These are phyloP conservation scores for Neodiprion virginianus DNA, from an alignment of 1,140 invertebrate species.

Conservation along the genomic window DNA sequence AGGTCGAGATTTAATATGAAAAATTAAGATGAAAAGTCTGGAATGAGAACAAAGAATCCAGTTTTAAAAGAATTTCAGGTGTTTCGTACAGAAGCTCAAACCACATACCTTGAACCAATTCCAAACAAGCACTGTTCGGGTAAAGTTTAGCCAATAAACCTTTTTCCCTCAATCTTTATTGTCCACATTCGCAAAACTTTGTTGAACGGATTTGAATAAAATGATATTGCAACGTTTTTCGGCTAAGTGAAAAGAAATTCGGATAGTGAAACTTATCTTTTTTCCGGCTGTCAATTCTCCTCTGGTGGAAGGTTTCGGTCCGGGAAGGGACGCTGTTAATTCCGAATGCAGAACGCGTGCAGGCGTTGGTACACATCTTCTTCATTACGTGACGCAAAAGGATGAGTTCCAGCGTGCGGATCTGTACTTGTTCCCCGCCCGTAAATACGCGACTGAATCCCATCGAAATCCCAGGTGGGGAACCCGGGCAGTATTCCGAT, in stretches of 20 bases:
- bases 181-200: too few species aligned
- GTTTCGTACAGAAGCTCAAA: too few species aligned
- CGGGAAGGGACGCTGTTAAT: neutral
- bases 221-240: neutral
- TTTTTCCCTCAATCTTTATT: too few species aligned
- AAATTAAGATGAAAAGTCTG: too few species aligned
- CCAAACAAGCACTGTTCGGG: too few species aligned
- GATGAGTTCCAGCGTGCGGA: slow-evolving; percentile 1
- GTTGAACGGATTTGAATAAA: neutral
- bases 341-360: slow-evolving; percentile 1
- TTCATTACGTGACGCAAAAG: slow-evolving; percentile 2
- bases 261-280: neutral
- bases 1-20: too few species aligned
- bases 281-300: neutral
- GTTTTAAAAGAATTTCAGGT: too few species aligned
- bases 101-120: too few species aligned
- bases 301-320: neutral
- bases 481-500: neutral
- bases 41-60: too few species aligned
- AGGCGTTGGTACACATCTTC: slow-evolving; percentile 3
- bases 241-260: neutral
- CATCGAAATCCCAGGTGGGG: slow-evolving; percentile 3
- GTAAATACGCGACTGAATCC: neutral
- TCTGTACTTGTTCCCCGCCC: neutral
- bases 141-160: too few species aligned